These are phyloP conservation scores for Charadrius vociferus DNA, from an alignment of 2,113 vertebrate genomes.

Conservation along the genomic window DNA sequence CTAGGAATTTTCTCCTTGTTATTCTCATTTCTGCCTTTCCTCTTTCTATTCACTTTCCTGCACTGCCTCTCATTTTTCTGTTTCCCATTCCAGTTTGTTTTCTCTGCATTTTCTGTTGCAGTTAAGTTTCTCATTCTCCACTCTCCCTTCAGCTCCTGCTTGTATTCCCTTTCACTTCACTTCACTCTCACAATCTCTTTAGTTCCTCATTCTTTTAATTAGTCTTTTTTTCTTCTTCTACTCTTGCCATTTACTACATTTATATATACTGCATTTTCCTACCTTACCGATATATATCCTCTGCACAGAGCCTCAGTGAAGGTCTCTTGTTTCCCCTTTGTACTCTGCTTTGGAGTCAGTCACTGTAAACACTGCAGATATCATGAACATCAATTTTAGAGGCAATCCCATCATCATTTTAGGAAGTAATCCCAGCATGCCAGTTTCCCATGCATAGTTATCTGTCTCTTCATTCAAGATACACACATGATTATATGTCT, in stretches of 20 bases:
- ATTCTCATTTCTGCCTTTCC: neutral
- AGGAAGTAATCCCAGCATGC: constrained; percentile 22
- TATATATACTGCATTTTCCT: neutral
- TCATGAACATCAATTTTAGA: neutral
- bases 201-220: neutral
- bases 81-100: neutral
- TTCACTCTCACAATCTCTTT: neutral
- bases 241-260: neutral
- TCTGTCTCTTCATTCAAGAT: neutral
- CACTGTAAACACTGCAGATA: neutral
- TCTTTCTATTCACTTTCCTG: neutral
- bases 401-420: constrained; percentile 8
- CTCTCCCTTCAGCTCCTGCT: neutral
- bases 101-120: neutral
- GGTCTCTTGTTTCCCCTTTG: neutral
- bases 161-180: neutral
- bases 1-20: neutral
- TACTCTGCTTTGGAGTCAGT: neutral
- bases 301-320: neutral
- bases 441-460: constrained; percentile 36
- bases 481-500: neutral
- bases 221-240: neutral
- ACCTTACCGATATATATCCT: neutral
- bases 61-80: neutral
- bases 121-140: neutral